Evolutionary conservation across 2,888 invertebrate genomes (phyloP).

Genomic region (Stenodera caucasica): DNA sequence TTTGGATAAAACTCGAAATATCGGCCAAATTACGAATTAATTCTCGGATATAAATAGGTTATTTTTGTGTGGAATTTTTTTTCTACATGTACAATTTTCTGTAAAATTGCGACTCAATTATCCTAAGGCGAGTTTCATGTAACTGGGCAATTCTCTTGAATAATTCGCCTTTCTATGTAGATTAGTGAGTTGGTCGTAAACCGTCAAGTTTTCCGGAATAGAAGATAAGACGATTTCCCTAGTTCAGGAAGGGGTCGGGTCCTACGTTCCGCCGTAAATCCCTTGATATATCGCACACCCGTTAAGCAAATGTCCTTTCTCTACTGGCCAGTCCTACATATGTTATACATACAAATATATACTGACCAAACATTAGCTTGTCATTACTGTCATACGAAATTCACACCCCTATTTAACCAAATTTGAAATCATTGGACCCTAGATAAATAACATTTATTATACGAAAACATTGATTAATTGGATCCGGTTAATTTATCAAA

Average conservation of each 20-base stretch:
- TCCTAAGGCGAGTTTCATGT: not conserved
- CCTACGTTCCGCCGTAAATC: conserved; percentile 47
- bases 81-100: no score
- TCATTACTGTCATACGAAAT: conserved; percentile 35
- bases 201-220: conserved; percentile 13
- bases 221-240: conserved; percentile 41
- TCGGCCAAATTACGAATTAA: no score
- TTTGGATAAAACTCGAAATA: no score
- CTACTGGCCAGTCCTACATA: conserved; percentile 54
- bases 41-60: no score
- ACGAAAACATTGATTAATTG: conserved; percentile 39
- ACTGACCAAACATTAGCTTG: conserved; percentile 43
- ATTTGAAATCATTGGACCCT: no score
- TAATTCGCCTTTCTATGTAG: conserved; percentile 15
- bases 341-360: conserved; percentile 52
- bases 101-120: not conserved
- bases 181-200: conserved; percentile 20
- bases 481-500: conserved; percentile 20
- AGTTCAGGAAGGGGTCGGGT: conserved; percentile 35
- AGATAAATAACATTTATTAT: no score
- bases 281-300: conserved; percentile 54
- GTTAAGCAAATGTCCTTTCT: conserved; percentile 53
- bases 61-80: no score
- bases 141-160: not conserved
- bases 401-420: not conserved